Evolutionary conservation across 2,888 invertebrate species (phyloP), one percentile per base, ranked within the genome.

Genomic region (Spialia ferax): DNA sequence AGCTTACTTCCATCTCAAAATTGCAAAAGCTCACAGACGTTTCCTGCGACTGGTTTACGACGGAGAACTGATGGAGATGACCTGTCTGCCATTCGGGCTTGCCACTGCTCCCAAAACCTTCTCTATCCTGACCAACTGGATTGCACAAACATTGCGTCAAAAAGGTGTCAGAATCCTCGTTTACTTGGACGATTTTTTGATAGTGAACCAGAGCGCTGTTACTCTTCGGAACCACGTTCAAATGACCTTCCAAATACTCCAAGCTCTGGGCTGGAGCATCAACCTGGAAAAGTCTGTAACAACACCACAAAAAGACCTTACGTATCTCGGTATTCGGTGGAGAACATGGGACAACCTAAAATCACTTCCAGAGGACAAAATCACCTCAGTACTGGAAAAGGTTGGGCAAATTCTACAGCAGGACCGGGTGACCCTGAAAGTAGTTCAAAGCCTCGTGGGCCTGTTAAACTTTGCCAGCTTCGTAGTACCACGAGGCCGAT

Each of bases 21-120:
- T 38, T n/a, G 0, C 38, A 38, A 38, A 38, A n/a, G 13, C 38
- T n/a, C n/a, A 32, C 32, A 38, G 38, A 38, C 38, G n/a, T n/a
- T 38, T n/a, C 5, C 38, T 38, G 2, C 38, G 38, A 2, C n/a
- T 38, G n/a, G 4, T 38, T 38, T 38, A 38, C 13, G 38, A 38
- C 38, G 38, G n/a, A 3, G 13, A 38, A 38, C 13, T 38, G 13
- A 4, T 38, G n/a, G 38, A 38, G 5, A 38, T 38, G 38, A 38
- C 38, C 5, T 38, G 38, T 38, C 4, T 42, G 15, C 42, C 42
- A 5, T 42, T 42, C 42, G 42, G 42, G n/a, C 42, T 42, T 10
- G 15, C 15, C 15, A 42, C 42, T 15, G 42, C 42, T 42, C 42
- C 42, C 42, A 42, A 42, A 42, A 42, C 42, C n/a, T 42, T 42